phyloP scores from a whole-genome alignment of 2,797 vertebrate species.

The Pipistrellus kuhlii region DNA sequence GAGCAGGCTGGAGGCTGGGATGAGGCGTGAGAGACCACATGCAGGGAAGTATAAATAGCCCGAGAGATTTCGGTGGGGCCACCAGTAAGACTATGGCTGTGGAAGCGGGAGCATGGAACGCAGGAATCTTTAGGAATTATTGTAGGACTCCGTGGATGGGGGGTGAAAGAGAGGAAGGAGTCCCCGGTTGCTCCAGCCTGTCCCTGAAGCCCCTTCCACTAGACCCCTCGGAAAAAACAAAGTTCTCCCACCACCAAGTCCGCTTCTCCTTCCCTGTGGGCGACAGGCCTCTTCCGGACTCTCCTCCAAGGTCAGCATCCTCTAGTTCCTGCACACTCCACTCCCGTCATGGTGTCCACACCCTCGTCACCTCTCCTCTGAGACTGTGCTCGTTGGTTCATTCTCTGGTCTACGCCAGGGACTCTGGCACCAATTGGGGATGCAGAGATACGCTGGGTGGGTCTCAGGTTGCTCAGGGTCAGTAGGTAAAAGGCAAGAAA shows the following conservation, averaged over 20 bases:
- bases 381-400: not conserved
- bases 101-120: not conserved
- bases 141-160: not conserved
- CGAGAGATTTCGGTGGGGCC: not conserved
- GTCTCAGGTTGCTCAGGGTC: not conserved
- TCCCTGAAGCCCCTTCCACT: not conserved
- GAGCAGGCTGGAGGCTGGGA: not conserved
- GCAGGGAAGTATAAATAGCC: not conserved
- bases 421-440: not conserved
- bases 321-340: not conserved
- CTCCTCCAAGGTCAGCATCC: conserved; percentile 52
- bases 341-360: not conserved
- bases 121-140: conserved; percentile 6
- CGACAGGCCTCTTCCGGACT: conserved; percentile 38
- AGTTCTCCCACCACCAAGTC: not conserved
- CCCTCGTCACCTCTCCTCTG: not conserved
- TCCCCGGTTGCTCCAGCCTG: not conserved
- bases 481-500: not conserved
- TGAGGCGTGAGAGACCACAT: not conserved
- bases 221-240: not conserved
- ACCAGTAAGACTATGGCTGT: not conserved
- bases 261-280: not conserved
- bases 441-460: not conserved
- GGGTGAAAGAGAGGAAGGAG: not conserved
- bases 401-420: not conserved